These are phyloP conservation scores for Brachycybe producta DNA, from an alignment of 2,888 invertebrate genomes.

Conservation along the genomic window DNA sequence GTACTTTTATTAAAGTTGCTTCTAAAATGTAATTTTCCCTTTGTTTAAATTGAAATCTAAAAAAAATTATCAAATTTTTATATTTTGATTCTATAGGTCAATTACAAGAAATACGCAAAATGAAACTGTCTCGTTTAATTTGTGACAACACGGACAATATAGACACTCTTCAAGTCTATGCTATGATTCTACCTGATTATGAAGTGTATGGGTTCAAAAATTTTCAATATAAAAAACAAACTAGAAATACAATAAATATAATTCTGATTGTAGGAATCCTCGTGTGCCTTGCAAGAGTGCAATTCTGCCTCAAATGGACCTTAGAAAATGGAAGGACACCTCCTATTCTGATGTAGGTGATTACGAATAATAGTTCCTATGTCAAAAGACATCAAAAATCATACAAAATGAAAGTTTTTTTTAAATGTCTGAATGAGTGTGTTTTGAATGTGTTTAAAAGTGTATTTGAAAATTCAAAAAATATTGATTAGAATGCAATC, in stretches of 20 bases:
- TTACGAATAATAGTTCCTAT: slow-evolving; percentile 7
- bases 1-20: too few species aligned
- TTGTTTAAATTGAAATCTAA: too few species aligned
- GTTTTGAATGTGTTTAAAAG: too few species aligned
- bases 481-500: too few species aligned
- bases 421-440: too few species aligned
- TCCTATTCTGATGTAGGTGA: slow-evolving; percentile 18
- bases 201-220: slow-evolving; percentile 51
- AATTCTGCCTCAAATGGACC: slow-evolving; percentile 30
- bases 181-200: slow-evolving; percentile 83
- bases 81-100: slow-evolving; percentile 31
- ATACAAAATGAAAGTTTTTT: too few species aligned
- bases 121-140: slow-evolving; percentile 34
- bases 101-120: slow-evolving; percentile 35
- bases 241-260: slow-evolving; percentile 5
- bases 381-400: too few species aligned
- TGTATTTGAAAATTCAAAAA: too few species aligned
- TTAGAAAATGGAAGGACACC: slow-evolving; percentile 31
- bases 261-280: slow-evolving; percentile 32
- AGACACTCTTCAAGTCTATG: slow-evolving; percentile 48
- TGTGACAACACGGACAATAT: slow-evolving; percentile 38
- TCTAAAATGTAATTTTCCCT: too few species aligned
- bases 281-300: slow-evolving; percentile 33
- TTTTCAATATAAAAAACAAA: slow-evolving; percentile 2
- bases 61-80: not conserved